A percentile compares a stretch with the other conserved stretches of the same genome.
Evolutionary conservation across 1,140 invertebrate genomes (phyloP).

Genomic region (Megalonaias nervosa): DNA sequence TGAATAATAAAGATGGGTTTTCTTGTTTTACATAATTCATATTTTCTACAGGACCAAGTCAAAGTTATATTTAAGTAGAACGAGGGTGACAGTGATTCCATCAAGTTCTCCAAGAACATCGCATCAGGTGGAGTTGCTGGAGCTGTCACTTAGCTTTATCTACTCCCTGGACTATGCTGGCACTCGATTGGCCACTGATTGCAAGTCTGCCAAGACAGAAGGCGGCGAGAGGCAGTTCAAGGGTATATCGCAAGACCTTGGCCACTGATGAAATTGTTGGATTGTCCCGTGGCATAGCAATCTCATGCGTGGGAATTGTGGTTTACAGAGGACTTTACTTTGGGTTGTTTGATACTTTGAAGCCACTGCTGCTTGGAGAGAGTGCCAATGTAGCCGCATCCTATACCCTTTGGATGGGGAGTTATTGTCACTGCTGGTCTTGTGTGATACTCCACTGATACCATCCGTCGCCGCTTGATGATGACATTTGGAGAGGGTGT

Average conservation of each 20-base stretch:
- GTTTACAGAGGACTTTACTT: constrained; percentile 87
- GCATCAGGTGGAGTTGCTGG: constrained; percentile 93
- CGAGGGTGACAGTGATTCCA: constrained; percentile 50
- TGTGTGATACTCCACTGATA: constrained; percentile 94
- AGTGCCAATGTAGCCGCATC: constrained; percentile 86
- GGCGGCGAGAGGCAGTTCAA: constrained; percentile 84
- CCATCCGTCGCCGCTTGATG: constrained; percentile 91
- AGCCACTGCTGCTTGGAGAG: constrained; percentile 84
- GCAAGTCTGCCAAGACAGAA: constrained; percentile 78
- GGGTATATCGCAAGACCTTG: constrained; percentile 88
- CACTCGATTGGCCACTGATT: constrained; percentile 79
- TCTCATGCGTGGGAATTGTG: constrained; percentile 77
- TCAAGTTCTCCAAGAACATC: constrained; percentile 76
- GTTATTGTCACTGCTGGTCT: constrained; percentile 90
- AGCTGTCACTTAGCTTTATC: constrained; percentile 90
- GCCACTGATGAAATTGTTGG: constrained; percentile 89
- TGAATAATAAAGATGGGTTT: too few species aligned
- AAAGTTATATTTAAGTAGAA: constrained; percentile 75
- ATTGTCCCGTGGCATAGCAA: constrained; percentile 91
- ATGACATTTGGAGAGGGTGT: constrained; percentile 75
- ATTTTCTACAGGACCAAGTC: too few species aligned
- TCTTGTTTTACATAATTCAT: too few species aligned
- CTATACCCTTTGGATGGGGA: constrained; percentile 83
- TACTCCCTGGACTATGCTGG: constrained; percentile 95
- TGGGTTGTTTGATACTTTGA: constrained; percentile 93